Percentiles rank a stretch among this genome's conserved stretches.
Evolutionary conservation across 2,888 invertebrate genomes (phyloP).

Genomic region (Spodoptera exigua): DNA sequence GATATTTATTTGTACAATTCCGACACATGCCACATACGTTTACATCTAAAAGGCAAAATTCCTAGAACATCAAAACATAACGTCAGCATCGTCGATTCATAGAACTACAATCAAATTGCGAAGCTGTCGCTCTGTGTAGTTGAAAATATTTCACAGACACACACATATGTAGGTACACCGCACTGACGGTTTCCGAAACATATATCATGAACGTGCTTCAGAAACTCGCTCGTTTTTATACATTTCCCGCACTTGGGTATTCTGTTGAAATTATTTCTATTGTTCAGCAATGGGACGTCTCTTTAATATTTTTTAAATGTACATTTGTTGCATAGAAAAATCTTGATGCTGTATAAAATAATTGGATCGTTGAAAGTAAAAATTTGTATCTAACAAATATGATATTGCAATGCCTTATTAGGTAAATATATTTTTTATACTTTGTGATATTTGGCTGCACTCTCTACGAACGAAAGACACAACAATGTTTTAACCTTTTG

Average conservation of each 20-base stretch:
- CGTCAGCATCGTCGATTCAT: not conserved
- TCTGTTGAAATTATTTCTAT: conserved; percentile 4
- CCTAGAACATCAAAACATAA: not conserved
- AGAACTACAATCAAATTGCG: conserved; percentile 14
- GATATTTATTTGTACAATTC: no score
- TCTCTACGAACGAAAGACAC: no score
- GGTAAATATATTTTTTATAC: no score
- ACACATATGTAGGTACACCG: not conserved
- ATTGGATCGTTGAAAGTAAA: no score
- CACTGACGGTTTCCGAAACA: not conserved
- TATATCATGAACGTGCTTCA: conserved; percentile 14
- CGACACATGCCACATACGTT: no score
- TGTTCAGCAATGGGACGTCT: conserved; percentile 16
- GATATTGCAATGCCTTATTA: no score
- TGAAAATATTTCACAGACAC: conserved; percentile 11
- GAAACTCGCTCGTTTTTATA: conserved; percentile 4
- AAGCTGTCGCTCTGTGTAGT: conserved; percentile 6
- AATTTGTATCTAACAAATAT: no score
- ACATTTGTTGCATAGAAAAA: no score
- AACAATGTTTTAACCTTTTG: no score
- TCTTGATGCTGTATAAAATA: no score
- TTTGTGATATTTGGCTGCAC: no score
- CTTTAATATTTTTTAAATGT: not conserved
- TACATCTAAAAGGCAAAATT: conserved; percentile 5
- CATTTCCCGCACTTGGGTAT: not conserved